Conservation (phyloP, 2,888 invertebrate species). For the Tupiocoris notatus region DNA sequence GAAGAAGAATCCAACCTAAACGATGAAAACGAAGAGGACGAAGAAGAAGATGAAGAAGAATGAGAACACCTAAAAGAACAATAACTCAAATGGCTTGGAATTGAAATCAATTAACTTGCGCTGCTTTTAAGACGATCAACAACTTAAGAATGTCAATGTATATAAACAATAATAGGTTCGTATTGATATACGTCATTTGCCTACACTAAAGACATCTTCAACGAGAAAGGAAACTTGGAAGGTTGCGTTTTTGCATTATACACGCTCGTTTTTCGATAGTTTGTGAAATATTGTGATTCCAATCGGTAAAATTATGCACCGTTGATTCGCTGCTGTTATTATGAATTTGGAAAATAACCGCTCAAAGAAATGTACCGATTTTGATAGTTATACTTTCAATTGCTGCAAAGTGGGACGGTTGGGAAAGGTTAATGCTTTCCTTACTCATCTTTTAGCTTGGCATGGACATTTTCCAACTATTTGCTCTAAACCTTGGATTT, state of each 20-base stretch:
- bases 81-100: constrained; percentile 6
- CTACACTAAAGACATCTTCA: not conserved
- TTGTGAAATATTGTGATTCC: not conserved
- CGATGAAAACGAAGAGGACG: constrained; percentile 38
- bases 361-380: too few species aligned
- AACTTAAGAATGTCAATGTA: not conserved
- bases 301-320: not conserved
- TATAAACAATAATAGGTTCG: not conserved
- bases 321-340: too few species aligned
- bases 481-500: too few species aligned
- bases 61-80: constrained; percentile 11
- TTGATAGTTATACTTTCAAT: too few species aligned
- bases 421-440: too few species aligned
- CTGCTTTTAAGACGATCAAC: constrained; percentile 4
- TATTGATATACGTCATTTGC: not conserved
- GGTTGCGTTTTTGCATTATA: not conserved
- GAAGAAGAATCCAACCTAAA: constrained; percentile 34
- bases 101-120: not conserved
- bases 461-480: too few species aligned
- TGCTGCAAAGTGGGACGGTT: too few species aligned
- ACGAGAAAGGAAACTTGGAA: not conserved
- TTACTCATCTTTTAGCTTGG: too few species aligned
- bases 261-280: not conserved
- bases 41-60: constrained; percentile 24
- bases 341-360: too few species aligned